phyloP scores from a whole-genome alignment of 2,888 invertebrate genomes.

The Platynereis dumerilii region DNA sequence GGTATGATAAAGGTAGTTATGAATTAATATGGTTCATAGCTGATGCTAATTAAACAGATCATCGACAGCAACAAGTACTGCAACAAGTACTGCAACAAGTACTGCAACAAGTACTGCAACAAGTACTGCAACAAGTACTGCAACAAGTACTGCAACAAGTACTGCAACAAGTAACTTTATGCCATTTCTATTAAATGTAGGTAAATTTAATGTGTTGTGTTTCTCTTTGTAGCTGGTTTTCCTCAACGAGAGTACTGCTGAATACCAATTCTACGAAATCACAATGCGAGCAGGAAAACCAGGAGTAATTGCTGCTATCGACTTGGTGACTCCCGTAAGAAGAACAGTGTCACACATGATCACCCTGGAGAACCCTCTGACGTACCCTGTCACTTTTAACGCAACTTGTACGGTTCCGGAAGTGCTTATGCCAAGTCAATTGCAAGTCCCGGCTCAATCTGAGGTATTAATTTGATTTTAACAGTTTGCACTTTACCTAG shows the following conservation, averaged over 20 bases:
- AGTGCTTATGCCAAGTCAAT: slow-evolving; percentile 56
- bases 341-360: slow-evolving; percentile 58
- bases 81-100: too few species aligned
- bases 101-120: too few species aligned
- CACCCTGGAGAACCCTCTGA: slow-evolving; percentile 59
- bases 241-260: slow-evolving; percentile 58
- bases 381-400: slow-evolving; percentile 52
- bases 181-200: too few species aligned
- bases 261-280: slow-evolving; percentile 62
- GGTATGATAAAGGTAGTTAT: too few species aligned
- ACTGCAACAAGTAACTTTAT: too few species aligned
- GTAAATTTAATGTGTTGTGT: too few species aligned
- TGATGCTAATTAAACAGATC: too few species aligned
- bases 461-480: slow-evolving; percentile 43
- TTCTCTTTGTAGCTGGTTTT: slow-evolving; percentile 55
- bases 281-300: slow-evolving; percentile 56
- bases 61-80: too few species aligned
- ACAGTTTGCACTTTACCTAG: not conserved
- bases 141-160: too few species aligned
- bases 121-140: too few species aligned
- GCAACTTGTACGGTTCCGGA: slow-evolving; percentile 55
- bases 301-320: slow-evolving; percentile 53
- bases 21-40: too few species aligned
- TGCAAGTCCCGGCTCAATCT: slow-evolving; percentile 57
- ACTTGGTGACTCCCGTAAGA: slow-evolving; percentile 59